Conservation (phyloP, 2,113 vertebrate species). For the Lampris megalopsis region DNA sequence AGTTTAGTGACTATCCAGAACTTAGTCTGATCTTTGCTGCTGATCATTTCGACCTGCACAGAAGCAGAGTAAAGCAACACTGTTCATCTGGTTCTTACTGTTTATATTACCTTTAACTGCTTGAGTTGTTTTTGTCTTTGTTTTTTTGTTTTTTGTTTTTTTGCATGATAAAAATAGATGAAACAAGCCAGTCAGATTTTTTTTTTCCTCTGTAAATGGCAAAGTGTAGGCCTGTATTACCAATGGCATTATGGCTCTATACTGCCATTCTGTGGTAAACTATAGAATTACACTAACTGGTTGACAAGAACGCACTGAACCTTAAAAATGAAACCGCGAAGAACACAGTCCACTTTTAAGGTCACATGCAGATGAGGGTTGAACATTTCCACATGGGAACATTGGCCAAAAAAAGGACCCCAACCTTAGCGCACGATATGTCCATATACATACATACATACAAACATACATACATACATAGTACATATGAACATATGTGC, state of each 20-base stretch:
- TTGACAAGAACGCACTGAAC: neutral
- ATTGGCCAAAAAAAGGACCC: conserved; percentile 51
- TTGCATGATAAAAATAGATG: too few species aligned
- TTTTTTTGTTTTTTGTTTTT: too few species aligned
- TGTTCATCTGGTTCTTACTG: too few species aligned
- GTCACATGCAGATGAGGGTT: neutral
- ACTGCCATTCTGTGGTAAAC: conserved; percentile 64
- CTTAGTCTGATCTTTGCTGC: neutral
- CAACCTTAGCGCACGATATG: conserved; percentile 65
- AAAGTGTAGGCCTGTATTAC: neutral
- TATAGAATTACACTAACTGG: conserved; percentile 10
- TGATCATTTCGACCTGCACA: too few species aligned
- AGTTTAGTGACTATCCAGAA: neutral
- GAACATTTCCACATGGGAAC: conserved; percentile 31
- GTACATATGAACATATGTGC: conserved; percentile 11
- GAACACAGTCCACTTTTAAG: neutral
- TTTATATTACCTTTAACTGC: too few species aligned
- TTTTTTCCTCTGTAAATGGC: neutral
- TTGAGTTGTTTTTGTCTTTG: too few species aligned
- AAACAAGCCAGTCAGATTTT: too few species aligned
- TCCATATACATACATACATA: conserved; percentile 33
- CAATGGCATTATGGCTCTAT: conserved; percentile 23
- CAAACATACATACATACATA: neutral
- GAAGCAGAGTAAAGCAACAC: too few species aligned
- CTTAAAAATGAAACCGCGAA: too few species aligned